phyloP scores from a whole-genome alignment of 2,113 vertebrate genomes.

The Synodontis membranacea region DNA sequence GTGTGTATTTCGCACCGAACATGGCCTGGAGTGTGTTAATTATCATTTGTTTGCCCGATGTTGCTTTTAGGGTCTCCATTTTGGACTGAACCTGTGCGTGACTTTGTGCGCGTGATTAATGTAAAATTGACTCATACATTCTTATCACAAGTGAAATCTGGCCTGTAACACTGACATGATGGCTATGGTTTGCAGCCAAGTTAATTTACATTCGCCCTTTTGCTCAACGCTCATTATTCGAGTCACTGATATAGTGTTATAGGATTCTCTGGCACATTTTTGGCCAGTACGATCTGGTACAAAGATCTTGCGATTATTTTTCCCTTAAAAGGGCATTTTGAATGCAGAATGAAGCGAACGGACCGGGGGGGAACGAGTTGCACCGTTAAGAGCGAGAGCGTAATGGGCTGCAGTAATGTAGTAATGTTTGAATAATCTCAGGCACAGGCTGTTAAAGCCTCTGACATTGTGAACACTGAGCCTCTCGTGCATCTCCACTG shows the following conservation, averaged over 20 bases:
- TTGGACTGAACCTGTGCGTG: constrained; percentile 9
- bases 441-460: constrained; percentile 5
- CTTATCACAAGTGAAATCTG: neutral
- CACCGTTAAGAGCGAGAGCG: neutral
- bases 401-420: constrained; percentile 2
- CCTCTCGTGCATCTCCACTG: constrained; percentile 1
- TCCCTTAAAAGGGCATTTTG: constrained; percentile 39
- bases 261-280: constrained; percentile 31
- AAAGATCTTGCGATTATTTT: constrained; percentile 28
- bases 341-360: neutral
- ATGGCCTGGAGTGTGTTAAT: neutral
- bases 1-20: neutral
- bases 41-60: neutral
- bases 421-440: constrained; percentile 28
- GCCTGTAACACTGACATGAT: neutral
- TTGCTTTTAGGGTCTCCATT: neutral
- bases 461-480: neutral
- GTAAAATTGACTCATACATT: neutral
- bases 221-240: constrained; percentile 27
- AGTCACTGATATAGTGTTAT: constrained; percentile 27
- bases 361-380: neutral
- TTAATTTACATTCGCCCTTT: constrained; percentile 1
- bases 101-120: neutral
- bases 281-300: constrained; percentile 19
- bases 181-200: neutral